Evolutionary conservation across 1,140 invertebrate genomes (phyloP).

Genomic region (Colletes gigas): DNA sequence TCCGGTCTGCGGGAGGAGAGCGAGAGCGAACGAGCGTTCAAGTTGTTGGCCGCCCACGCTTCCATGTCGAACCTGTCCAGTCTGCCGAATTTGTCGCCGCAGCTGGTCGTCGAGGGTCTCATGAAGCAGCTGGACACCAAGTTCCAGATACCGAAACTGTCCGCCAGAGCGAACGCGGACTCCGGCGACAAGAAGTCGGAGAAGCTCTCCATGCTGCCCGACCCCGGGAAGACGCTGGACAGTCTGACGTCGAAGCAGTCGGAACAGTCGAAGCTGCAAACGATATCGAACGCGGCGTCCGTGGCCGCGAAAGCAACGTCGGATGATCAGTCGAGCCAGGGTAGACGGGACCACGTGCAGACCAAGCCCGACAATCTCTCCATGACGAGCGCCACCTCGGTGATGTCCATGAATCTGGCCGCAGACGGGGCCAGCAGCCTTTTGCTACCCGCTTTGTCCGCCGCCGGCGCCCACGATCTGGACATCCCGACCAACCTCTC

Average conservation of each 20-base stretch:
- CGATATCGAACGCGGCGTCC: conserved; percentile 55
- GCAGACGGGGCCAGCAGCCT: conserved; percentile 53
- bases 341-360: conserved; percentile 58
- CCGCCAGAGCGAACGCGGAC: conserved; percentile 80
- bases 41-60: conserved; percentile 80
- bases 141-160: conserved; percentile 93
- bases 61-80: conserved; percentile 81
- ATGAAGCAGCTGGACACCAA: conserved; percentile 91
- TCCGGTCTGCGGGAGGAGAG: conserved; percentile 83
- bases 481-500: conserved; percentile 77
- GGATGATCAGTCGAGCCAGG: conserved; percentile 60
- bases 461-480: conserved; percentile 55
- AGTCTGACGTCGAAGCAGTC: conserved; percentile 58
- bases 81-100: conserved; percentile 77
- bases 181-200: conserved; percentile 68
- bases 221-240: conserved; percentile 54
- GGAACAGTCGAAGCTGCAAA: conserved; percentile 64
- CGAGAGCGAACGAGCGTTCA: conserved; percentile 83
- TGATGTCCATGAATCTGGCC: conserved; percentile 63
- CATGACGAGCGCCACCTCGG: conserved; percentile 24
- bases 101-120: conserved; percentile 85
- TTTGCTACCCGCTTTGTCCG: conserved; percentile 56
- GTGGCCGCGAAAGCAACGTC: conserved; percentile 34
- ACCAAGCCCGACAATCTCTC: conserved; percentile 68
- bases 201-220: conserved; percentile 54